Conservation (phyloP, 2,113 vertebrate genomes). For the Copsychus sechellarum region DNA sequence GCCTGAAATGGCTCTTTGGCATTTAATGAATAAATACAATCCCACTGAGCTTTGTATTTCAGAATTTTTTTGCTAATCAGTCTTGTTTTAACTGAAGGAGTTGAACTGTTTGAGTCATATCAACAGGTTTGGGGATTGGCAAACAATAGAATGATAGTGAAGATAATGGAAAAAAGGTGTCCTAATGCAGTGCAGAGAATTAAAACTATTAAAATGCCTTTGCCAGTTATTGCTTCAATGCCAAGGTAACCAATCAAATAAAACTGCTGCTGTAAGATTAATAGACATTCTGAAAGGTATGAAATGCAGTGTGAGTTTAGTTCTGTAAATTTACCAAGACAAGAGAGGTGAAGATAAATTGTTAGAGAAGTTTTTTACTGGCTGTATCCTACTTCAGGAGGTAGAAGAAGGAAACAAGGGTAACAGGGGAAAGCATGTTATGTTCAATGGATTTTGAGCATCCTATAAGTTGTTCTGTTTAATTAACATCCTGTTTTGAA, state of each 20-base stretch:
- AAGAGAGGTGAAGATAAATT: background rate
- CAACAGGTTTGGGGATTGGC: background rate
- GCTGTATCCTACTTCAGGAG: background rate
- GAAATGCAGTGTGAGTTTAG: background rate
- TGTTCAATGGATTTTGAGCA: background rate
- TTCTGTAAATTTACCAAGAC: background rate
- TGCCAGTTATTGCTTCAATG: background rate
- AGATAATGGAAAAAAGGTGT: background rate
- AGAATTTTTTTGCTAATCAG: background rate
- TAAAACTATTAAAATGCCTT: background rate
- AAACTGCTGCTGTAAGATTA: background rate
- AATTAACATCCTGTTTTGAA: background rate
- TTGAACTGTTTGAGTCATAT: background rate
- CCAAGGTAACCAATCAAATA: background rate
- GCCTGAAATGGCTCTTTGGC: background rate
- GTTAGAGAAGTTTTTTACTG: background rate
- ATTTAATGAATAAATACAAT: constrained; percentile 25
- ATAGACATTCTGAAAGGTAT: background rate
- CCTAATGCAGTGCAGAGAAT: background rate
- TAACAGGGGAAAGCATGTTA: background rate
- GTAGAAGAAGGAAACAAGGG: background rate
- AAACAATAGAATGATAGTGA: background rate
- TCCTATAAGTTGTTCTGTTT: background rate
- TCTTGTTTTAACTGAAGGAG: background rate
- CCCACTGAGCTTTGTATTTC: background rate